Percentiles rank a stretch among this genome's conserved stretches.
These are phyloP conservation scores for Brenthis hecate DNA, from an alignment of 2,888 invertebrate genomes.

Conservation along the genomic window DNA sequence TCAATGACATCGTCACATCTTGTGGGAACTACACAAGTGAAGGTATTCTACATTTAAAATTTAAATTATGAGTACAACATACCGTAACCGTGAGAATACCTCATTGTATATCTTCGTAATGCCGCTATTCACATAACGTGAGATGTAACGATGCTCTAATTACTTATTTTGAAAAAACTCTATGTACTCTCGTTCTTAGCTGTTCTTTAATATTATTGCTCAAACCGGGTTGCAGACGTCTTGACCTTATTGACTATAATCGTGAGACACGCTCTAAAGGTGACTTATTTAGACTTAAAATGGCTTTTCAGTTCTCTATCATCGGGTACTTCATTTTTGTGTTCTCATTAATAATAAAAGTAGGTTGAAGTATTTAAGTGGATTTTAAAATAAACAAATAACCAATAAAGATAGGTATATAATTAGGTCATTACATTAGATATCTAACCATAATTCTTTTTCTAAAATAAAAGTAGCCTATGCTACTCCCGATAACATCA, in stretches of 20 bases:
- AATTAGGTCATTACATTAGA: too few species aligned
- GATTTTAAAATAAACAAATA: too few species aligned
- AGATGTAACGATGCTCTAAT: conserved; percentile 27
- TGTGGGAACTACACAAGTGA: too few species aligned
- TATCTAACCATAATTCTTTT: too few species aligned
- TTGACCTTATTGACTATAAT: conserved; percentile 33
- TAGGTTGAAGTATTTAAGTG: too few species aligned
- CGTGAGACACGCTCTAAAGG: conserved; percentile 25
- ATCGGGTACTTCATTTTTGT: too few species aligned
- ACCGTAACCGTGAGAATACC: conserved; percentile 35
- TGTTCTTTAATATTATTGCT: conserved; percentile 30
- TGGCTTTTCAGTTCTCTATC: background rate
- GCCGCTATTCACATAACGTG: conserved; percentile 27
- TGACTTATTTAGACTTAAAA: conserved; percentile 6
- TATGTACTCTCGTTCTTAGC: conserved; percentile 33
- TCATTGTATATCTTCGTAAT: conserved; percentile 19
- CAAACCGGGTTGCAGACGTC: conserved; percentile 29
- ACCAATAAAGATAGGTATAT: too few species aligned
- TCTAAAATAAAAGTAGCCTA: too few species aligned
- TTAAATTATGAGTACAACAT: conserved; percentile 21
- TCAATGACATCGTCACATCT: too few species aligned
- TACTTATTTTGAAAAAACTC: conserved; percentile 29
- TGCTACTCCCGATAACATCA: too few species aligned
- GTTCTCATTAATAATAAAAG: too few species aligned
- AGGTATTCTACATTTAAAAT: too few species aligned